phyloP scores from a whole-genome alignment of 1,140 invertebrate genomes.

The Rhagoletis zephyria region DNA sequence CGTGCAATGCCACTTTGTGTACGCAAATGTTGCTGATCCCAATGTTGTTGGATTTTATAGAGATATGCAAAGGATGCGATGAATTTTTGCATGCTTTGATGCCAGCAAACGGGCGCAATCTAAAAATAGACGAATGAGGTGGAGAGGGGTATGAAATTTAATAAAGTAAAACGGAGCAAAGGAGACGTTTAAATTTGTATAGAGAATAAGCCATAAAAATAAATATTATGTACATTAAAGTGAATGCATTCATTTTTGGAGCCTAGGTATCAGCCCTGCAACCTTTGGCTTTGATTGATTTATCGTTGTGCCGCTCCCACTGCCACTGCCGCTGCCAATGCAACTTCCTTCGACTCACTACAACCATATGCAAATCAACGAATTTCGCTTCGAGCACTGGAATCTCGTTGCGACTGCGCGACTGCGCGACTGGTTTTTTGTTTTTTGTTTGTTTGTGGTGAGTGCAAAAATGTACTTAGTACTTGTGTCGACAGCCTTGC shows the following conservation, averaged over 20 bases:
- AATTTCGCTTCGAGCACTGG: background rate
- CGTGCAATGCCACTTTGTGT: constrained; percentile 57
- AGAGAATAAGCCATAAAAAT: constrained; percentile 21
- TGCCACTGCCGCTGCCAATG: background rate
- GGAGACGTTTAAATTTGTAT: background rate
- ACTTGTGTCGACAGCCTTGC: background rate
- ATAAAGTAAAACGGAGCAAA: no score
- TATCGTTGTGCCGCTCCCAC: background rate
- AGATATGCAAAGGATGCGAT: constrained; percentile 66
- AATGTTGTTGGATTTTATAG: constrained; percentile 64
- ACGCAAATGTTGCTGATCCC: constrained; percentile 62
- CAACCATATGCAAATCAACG: constrained; percentile 26
- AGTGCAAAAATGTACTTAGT: background rate
- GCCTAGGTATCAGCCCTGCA: background rate
- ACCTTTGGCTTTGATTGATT: constrained; percentile 51
- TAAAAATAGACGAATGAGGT: constrained; percentile 40
- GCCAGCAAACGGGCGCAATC: constrained; percentile 67
- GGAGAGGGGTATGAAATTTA: background rate
- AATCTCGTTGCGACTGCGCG: constrained; percentile 4
- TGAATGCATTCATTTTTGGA: background rate
- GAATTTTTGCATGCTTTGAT: constrained; percentile 67
- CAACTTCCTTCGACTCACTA: background rate
- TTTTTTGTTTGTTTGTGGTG: background rate
- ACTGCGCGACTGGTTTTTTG: background rate
- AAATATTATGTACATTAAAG: background rate